These are phyloP conservation scores for Tokudaia tokunoshimensis DNA, from an alignment of 2,797 vertebrate genomes.

Conservation along the genomic window DNA sequence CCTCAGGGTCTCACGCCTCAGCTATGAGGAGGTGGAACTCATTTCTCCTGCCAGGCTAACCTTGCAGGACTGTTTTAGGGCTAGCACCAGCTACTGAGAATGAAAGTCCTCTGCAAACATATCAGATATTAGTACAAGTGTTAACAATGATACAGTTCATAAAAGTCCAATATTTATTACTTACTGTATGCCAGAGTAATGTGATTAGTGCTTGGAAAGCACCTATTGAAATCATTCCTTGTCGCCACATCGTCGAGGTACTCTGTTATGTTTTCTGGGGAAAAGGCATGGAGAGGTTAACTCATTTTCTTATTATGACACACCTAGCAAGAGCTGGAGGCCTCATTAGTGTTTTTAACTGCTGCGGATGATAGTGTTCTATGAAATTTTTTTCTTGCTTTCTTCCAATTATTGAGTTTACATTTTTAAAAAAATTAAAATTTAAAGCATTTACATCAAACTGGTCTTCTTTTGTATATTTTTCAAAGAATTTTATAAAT, in stretches of 20 bases:
- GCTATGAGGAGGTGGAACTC: neutral
- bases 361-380: neutral
- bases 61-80: neutral
- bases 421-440: neutral
- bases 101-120: neutral
- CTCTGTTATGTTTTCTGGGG: neutral
- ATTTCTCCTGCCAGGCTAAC: neutral
- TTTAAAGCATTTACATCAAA: slow-evolving; percentile 5
- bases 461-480: neutral
- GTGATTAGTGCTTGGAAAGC: neutral
- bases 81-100: neutral
- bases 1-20: neutral
- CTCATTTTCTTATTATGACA: neutral
- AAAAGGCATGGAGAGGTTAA: neutral
- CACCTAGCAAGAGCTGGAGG: neutral
- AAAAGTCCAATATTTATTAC: neutral
- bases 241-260: neutral
- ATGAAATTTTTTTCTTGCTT: neutral
- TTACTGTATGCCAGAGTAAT: neutral
- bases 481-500: neutral
- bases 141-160: neutral
- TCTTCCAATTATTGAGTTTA: neutral
- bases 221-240: neutral
- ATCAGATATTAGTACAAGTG: neutral
- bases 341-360: neutral